phyloP scores from a whole-genome alignment of 1,140 invertebrate genomes.

The Oryzaephilus surinamensis region DNA sequence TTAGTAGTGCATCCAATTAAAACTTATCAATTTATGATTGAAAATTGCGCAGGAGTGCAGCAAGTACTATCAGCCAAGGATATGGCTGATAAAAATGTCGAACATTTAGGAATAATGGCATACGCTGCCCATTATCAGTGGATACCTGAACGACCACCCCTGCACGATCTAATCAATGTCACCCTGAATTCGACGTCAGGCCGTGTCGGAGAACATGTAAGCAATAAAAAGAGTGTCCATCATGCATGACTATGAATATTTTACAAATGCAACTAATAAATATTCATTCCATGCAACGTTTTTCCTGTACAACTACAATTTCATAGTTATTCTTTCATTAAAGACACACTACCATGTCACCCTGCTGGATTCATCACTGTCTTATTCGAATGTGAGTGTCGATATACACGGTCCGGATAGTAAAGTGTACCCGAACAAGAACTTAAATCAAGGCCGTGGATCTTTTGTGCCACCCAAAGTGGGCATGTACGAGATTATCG shows the following conservation, averaged over 20 bases:
- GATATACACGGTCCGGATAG: slow-evolving; percentile 49
- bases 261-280: too few relatives aligned
- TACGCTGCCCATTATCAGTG: slow-evolving; percentile 85
- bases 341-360: slow-evolving; percentile 76
- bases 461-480: slow-evolving; percentile 81
- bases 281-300: background rate
- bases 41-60: slow-evolving; percentile 61
- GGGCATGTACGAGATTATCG: slow-evolving; percentile 78
- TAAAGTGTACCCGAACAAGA: slow-evolving; percentile 58
- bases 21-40: too few relatives aligned
- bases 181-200: slow-evolving; percentile 69
- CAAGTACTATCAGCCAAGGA: slow-evolving; percentile 85
- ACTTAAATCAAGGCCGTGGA: slow-evolving; percentile 62
- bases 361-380: slow-evolving; percentile 65
- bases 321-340: slow-evolving; percentile 19
- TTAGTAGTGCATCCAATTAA: too few relatives aligned
- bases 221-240: too few relatives aligned
- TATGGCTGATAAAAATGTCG: slow-evolving; percentile 86
- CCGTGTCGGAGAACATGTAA: slow-evolving; percentile 71
- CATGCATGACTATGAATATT: too few relatives aligned
- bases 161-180: slow-evolving; percentile 66
- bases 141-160: slow-evolving; percentile 68
- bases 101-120: slow-evolving; percentile 93
- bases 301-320: background rate
- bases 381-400: slow-evolving; percentile 64